Base-by-base conservation (phyloP, 2,113 vertebrate genomes). In the Gadus chalcogrammus region DNA sequence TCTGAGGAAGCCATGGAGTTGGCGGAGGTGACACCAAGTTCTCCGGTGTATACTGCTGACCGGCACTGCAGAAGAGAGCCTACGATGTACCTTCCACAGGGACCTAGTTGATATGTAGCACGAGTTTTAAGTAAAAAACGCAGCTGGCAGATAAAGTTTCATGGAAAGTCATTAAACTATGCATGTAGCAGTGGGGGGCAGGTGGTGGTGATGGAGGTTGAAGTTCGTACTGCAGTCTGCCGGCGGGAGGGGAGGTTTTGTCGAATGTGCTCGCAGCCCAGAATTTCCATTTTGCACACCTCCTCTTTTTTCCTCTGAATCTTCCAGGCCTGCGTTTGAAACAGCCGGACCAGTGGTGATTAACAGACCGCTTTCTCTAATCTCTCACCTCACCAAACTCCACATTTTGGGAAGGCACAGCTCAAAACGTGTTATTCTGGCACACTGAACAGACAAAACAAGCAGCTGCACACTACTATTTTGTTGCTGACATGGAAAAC, bases 121-220 rank as follows among this genome's bases (percentile, higher is more conserved):
- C 70, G 68, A 68, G 73, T 83, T 80, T 79, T 64, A 31, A 67
- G 79, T 73, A 38, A 63, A 62, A 87, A 84, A 78, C 64, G 64
- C 70, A 72, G 38, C 28, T 35, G 61, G 65, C 56, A 55, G 28
- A 68, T 31, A 79, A 71, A 78, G 55, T 73, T 83, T 81, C 61
- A 27, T 42, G 9, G 42, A 18, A 75, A 65, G 64, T 9, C 24
- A 6, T 64, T 72, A 67, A 84, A 78, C 82, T 72, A 68, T 74
- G 80, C 61, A 76, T 67, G 24, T 62, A 55, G 67, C 55, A 12
- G 31, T 11, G 64, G 35, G 65, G 70, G 67, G 67, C 63, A 62
- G 35, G 65, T 68, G 67, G 67, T 65, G 64, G 12, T 16, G 61
- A 18, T 58, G 65, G 69, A 69, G 72, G 61, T 71, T 85, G 83